Percentiles rank a stretch among this genome's conserved stretches.
These are phyloP conservation scores for Atrichornis clamosus DNA, from an alignment of 2,113 vertebrate genomes.

Conservation along the genomic window DNA sequence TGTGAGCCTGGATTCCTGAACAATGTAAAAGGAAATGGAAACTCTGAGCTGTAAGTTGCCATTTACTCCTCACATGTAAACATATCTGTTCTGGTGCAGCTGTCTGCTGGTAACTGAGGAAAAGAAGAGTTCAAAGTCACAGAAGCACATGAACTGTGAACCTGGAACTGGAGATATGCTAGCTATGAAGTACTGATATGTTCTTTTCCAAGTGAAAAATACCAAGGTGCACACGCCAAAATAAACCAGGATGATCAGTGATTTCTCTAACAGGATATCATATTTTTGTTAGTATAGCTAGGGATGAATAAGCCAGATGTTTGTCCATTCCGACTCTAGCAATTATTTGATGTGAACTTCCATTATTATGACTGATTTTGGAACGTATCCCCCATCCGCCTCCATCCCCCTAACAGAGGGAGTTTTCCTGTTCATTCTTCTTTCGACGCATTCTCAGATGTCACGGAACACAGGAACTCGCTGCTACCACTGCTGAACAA, in stretches of 20 bases:
- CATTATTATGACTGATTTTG: conserved; percentile 8
- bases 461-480: not conserved
- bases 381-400: too few relatives aligned
- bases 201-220: conserved; percentile 37
- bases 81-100: conserved; percentile 50
- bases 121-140: conserved; percentile 64
- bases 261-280: conserved; percentile 28
- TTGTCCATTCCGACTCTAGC: conserved; percentile 26
- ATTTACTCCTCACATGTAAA: conserved; percentile 58
- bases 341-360: conserved; percentile 16
- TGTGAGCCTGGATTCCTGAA: conserved; percentile 27
- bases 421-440: conserved; percentile 17
- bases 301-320: conserved; percentile 44
- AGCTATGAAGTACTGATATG: conserved; percentile 8
- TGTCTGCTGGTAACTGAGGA: conserved; percentile 61
- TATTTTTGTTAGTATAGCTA: conserved; percentile 40
- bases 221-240: not conserved
- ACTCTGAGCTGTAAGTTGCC: conserved; percentile 43
- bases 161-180: conserved; percentile 30
- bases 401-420: not conserved
- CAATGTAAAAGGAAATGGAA: conserved; percentile 68
- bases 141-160: conserved; percentile 52
- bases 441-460: not conserved
- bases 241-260: conserved; percentile 47
- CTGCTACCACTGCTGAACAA: not conserved